Conservation (phyloP, 2,113 vertebrate genomes). For the Eurypyga helias region DNA sequence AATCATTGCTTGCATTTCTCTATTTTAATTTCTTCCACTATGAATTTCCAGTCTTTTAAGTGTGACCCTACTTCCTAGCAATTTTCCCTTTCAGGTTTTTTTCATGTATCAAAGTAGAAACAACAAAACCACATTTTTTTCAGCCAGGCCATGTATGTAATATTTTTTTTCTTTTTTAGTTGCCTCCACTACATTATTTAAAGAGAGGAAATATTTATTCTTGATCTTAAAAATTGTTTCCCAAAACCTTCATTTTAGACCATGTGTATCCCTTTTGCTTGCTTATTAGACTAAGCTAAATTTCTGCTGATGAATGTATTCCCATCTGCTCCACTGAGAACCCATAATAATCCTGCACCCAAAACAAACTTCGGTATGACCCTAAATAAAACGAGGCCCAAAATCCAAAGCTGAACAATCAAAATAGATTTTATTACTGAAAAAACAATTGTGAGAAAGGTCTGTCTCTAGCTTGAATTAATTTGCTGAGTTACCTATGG, state of each 20-base stretch:
- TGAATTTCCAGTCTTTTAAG: background rate
- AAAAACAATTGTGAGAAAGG: background rate
- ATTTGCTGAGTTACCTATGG: background rate
- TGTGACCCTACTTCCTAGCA: background rate
- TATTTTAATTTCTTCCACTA: background rate
- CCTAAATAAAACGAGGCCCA: background rate
- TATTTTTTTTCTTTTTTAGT: background rate
- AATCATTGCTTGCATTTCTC: background rate
- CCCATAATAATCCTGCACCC: background rate
- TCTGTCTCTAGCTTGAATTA: background rate
- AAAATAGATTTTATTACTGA: background rate
- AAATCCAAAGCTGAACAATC: background rate
- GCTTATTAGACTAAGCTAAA: background rate
- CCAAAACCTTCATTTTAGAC: background rate
- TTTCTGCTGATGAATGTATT: background rate
- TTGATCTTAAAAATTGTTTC: background rate
- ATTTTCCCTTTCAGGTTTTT: background rate
- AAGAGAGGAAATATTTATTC: background rate
- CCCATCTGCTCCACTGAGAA: background rate
- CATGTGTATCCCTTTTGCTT: background rate
- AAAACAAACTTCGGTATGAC: background rate
- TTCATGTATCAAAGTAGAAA: background rate
- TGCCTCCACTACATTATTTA: background rate
- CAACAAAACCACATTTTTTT: background rate
- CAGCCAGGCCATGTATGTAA: fast-evolving